phyloP scores from a whole-genome alignment of 1,140 invertebrate species.

The Prorops nasuta region DNA sequence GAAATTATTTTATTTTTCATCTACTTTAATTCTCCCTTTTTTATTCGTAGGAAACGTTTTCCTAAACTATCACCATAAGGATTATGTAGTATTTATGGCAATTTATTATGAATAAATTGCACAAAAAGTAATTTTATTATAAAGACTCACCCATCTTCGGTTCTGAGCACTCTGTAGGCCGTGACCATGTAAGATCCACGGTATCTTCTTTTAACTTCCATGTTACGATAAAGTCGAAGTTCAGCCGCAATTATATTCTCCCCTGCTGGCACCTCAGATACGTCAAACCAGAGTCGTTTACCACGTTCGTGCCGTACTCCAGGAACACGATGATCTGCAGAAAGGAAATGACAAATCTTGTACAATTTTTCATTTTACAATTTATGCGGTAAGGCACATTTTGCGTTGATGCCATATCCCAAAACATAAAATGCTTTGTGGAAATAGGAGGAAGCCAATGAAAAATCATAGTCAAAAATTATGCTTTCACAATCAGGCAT shows the following conservation, averaged over 20 bases:
- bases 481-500: no score
- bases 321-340: conserved; percentile 65
- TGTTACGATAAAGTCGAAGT: conserved; percentile 75
- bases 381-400: no score
- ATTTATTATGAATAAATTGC: no score
- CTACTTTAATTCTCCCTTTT: no score
- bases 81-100: no score
- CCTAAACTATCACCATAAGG: no score
- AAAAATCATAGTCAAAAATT: no score
- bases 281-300: conserved; percentile 87
- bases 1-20: no score
- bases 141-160: conserved; percentile 48
- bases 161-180: conserved; percentile 44
- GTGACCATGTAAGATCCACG: conserved; percentile 44
- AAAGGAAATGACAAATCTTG: no score
- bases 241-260: conserved; percentile 83
- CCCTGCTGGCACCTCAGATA: conserved; percentile 75
- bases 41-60: no score
- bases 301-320: conserved; percentile 79
- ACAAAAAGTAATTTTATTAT: no score
- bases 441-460: conserved; percentile 2
- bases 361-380: no score
- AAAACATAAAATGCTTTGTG: conserved; percentile 3
- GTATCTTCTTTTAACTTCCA: conserved; percentile 36
- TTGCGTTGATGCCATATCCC: conserved; percentile 1